phyloP scores from a whole-genome alignment of 2,888 invertebrate species.

The Dryadula phaetusa region DNA sequence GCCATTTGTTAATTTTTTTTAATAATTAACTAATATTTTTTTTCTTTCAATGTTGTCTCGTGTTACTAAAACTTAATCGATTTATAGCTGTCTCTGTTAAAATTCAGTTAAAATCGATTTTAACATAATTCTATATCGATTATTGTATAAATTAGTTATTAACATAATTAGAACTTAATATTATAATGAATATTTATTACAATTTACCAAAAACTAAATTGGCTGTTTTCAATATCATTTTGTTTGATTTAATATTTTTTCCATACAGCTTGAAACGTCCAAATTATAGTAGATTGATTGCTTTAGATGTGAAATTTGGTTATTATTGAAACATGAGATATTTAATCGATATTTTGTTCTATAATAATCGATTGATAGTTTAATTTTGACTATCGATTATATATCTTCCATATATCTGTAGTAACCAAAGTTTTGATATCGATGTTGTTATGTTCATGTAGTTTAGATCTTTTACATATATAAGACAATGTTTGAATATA shows the following conservation, averaged over 20 bases:
- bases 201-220: too few relatives aligned
- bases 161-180: neutral
- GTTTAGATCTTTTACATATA: neutral
- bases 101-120: neutral
- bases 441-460: neutral
- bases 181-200: neutral
- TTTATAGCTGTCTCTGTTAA: neutral
- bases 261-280: neutral
- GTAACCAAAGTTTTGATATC: neutral
- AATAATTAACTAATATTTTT: conserved; percentile 1
- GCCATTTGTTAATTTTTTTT: conserved; percentile 24
- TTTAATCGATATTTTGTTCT: neutral
- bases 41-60: conserved; percentile 10
- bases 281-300: neutral
- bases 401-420: neutral
- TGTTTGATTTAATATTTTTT: neutral
- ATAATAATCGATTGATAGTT: neutral
- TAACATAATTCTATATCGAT: neutral
- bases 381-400: neutral
- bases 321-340: neutral
- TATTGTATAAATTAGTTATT: neutral
- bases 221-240: neutral
- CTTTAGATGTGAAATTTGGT: conserved; percentile 14
- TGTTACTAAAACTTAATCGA: neutral
- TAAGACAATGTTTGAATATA: neutral